Conservation (phyloP, 2,797 vertebrate species). For the Gymnocypris eckloni region DNA sequence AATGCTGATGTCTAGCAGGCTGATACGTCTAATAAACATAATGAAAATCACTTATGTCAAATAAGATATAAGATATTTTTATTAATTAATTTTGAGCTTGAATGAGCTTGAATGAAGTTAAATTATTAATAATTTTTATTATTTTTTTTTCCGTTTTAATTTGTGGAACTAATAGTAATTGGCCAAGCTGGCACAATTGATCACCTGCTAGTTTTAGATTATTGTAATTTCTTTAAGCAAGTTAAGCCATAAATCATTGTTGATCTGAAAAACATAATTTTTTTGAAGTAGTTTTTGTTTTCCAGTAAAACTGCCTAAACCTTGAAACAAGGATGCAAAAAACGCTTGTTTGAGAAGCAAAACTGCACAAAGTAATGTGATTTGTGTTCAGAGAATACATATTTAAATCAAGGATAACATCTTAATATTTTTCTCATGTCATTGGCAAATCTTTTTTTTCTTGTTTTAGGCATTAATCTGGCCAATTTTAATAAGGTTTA, state of each 20-base stretch:
- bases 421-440: background rate
- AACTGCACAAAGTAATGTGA: background rate
- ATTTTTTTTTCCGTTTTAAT: too few species aligned
- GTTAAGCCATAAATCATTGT: background rate
- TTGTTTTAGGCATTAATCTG: background rate
- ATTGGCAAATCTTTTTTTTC: background rate
- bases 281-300: background rate
- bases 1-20: background rate
- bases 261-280: too few species aligned
- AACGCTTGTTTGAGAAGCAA: background rate
- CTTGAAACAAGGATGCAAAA: background rate
- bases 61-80: too few species aligned
- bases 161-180: background rate
- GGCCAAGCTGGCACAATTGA: background rate
- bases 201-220: background rate
- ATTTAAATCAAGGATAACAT: background rate
- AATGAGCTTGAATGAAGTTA: too few species aligned
- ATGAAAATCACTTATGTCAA: too few species aligned
- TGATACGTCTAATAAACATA: too few species aligned
- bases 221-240: background rate
- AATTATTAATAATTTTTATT: background rate
- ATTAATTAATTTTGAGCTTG: too few species aligned
- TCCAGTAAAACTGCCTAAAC: background rate
- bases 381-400: background rate
- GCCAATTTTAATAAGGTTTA: too few species aligned